These are phyloP conservation scores for Drosophila pallidifrons DNA, from an alignment of 1,140 invertebrate genomes.

Conservation along the genomic window DNA sequence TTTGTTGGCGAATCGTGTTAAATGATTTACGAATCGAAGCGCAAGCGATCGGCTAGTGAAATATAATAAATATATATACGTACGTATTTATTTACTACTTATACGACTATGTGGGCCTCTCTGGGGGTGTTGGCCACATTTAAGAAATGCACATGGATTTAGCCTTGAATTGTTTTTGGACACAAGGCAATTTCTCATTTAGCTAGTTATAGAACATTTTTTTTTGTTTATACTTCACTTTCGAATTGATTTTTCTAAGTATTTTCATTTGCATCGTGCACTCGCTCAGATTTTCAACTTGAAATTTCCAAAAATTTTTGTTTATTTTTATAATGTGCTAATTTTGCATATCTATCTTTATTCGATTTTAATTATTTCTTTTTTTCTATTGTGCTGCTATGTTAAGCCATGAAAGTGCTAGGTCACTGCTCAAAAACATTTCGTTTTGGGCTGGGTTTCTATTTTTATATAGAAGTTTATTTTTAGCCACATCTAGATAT, in stretches of 20 bases:
- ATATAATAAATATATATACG: slow-evolving; percentile 27
- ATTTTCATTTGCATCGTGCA: slow-evolving; percentile 49
- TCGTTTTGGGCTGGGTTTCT: not conserved
- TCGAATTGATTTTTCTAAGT: slow-evolving; percentile 15
- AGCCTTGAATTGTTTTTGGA: slow-evolving; percentile 54
- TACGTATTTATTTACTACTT: slow-evolving; percentile 20
- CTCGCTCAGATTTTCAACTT: slow-evolving; percentile 8
- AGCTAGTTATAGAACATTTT: no score
- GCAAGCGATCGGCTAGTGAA: slow-evolving; percentile 36
- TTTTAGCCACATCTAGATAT: slow-evolving; percentile 17
- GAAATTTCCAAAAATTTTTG: not conserved
- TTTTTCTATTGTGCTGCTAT: not conserved
- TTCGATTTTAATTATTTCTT: slow-evolving; percentile 5
- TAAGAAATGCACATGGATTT: slow-evolving; percentile 61
- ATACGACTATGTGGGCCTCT: not conserved
- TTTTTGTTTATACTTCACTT: slow-evolving; percentile 32
- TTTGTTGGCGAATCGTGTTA: slow-evolving; percentile 45
- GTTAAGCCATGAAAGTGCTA: slow-evolving; percentile 14
- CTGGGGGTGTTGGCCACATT: slow-evolving; percentile 65
- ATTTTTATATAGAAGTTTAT: slow-evolving; percentile 30
- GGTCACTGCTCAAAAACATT: slow-evolving; percentile 15
- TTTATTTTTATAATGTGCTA: slow-evolving; percentile 19
- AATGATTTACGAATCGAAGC: slow-evolving; percentile 47
- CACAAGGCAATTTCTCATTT: slow-evolving; percentile 20
- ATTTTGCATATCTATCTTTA: slow-evolving; percentile 17